Conservation (phyloP, 30 jellyfish, hydroid and myxozoan species). For the Haliclystus octoradiatus region DNA sequence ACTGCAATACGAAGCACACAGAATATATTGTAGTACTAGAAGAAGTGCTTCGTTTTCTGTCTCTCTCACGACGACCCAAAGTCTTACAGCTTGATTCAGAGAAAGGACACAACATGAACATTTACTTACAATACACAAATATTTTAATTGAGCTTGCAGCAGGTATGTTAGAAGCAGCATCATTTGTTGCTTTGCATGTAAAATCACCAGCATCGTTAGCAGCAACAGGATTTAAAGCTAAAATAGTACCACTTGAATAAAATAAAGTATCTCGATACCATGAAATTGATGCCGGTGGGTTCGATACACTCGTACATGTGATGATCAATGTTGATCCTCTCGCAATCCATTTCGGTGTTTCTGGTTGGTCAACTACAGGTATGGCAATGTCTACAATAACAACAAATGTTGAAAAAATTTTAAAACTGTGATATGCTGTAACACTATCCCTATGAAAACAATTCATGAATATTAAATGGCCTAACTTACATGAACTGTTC, state of each 20-base stretch:
- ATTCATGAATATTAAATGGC: background rate
- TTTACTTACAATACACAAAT: conserved; percentile 1
- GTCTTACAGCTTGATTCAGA: too few species aligned
- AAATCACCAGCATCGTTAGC: conserved; percentile 9
- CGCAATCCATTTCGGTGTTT: background rate
- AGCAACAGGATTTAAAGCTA: conserved; percentile 2
- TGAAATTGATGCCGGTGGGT: background rate
- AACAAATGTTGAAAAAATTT: too few species aligned
- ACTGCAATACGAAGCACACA: too few species aligned
- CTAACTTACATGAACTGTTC: background rate
- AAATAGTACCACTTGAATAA: conserved; percentile 7
- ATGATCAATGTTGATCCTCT: background rate
- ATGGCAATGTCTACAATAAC: conserved; percentile 17
- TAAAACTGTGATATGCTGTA: too few species aligned
- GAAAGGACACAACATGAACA: background rate
- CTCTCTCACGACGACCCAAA: too few species aligned
- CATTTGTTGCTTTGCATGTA: conserved; percentile 7
- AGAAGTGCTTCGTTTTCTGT: too few species aligned
- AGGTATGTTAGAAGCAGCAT: background rate
- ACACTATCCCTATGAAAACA: too few species aligned
- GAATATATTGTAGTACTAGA: too few species aligned
- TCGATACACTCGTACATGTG: background rate
- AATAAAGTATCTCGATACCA: background rate
- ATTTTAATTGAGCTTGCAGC: background rate
- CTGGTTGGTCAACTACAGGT: conserved; percentile 14